A percentile compares a stretch with the other conserved stretches of the same genome.
Conservation (phyloP, 2,797 vertebrate species). For the Nasua narica region DNA sequence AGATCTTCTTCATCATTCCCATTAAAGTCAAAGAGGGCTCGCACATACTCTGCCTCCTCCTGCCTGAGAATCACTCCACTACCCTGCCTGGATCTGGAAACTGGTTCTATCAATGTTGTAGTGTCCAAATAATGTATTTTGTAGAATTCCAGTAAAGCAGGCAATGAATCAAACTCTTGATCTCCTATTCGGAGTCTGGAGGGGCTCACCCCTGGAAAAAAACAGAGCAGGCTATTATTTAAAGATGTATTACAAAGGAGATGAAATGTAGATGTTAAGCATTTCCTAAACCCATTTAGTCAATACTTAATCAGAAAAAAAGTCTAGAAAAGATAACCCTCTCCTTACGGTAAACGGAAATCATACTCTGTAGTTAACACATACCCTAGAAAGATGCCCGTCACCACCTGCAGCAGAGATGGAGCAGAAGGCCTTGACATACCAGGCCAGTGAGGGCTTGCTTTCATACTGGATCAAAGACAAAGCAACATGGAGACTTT, state of each 20-base stretch:
- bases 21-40: constrained; percentile 98
- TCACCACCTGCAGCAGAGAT: background rate
- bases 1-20: constrained; percentile 99
- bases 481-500: background rate
- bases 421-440: background rate
- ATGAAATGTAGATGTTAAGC: constrained; percentile 28
- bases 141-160: constrained; percentile 98
- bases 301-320: background rate
- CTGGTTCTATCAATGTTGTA: constrained; percentile 98
- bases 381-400: background rate
- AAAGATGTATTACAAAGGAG: background rate
- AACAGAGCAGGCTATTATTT: constrained; percentile 74
- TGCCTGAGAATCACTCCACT: constrained; percentile 89
- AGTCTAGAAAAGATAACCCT: background rate
- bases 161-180: constrained; percentile 97
- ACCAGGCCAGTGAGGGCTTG: background rate
- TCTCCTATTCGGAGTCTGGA: constrained; percentile 96
- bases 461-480: background rate
- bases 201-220: constrained; percentile 86
- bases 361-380: background rate
- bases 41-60: constrained; percentile 93
- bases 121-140: constrained; percentile 99
- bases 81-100: constrained; percentile 92
- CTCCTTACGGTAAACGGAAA: background rate
- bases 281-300: background rate